A percentile compares a stretch with the other conserved stretches of the same genome.
These are phyloP conservation scores for Ciconia stormi DNA, from an alignment of 2,113 vertebrate genomes.

Conservation along the genomic window DNA sequence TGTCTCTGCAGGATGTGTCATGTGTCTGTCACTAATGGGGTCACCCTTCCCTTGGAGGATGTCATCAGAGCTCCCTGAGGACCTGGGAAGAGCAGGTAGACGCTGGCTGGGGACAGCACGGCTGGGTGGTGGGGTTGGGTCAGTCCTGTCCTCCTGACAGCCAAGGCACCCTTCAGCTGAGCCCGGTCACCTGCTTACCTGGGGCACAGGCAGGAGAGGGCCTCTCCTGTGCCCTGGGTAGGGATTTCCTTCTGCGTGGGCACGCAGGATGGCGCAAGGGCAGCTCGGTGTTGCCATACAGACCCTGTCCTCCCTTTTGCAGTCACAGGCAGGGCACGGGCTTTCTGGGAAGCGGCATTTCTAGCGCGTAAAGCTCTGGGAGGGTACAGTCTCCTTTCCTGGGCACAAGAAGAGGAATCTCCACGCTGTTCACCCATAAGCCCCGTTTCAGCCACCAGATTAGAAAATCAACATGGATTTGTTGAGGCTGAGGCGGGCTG, in stretches of 20 bases:
- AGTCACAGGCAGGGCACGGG: not conserved
- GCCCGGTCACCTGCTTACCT: not conserved
- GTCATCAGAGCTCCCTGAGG: not conserved
- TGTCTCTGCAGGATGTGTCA: not conserved
- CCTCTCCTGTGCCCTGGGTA: not conserved
- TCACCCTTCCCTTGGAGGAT: not conserved
- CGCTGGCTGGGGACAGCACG: not conserved
- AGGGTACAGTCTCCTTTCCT: not conserved
- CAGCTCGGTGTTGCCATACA: not conserved
- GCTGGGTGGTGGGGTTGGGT: not conserved
- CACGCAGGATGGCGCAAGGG: rapidly evolving
- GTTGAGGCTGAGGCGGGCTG: not conserved
- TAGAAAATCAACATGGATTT: not conserved
- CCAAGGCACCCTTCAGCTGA: not conserved
- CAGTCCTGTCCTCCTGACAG: not conserved
- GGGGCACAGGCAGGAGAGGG: not conserved
- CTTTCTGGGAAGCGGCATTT: not conserved
- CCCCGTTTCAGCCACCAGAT: not conserved
- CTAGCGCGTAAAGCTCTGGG: not conserved
- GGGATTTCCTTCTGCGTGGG: not conserved
- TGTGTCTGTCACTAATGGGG: not conserved
- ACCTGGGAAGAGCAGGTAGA: not conserved
- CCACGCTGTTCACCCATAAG: not conserved
- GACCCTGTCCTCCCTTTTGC: rapidly evolving
- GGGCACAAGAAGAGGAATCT: not conserved